phyloP scores from a whole-genome alignment of 2,888 invertebrate species.

The Synanthedon tipuliformis region DNA sequence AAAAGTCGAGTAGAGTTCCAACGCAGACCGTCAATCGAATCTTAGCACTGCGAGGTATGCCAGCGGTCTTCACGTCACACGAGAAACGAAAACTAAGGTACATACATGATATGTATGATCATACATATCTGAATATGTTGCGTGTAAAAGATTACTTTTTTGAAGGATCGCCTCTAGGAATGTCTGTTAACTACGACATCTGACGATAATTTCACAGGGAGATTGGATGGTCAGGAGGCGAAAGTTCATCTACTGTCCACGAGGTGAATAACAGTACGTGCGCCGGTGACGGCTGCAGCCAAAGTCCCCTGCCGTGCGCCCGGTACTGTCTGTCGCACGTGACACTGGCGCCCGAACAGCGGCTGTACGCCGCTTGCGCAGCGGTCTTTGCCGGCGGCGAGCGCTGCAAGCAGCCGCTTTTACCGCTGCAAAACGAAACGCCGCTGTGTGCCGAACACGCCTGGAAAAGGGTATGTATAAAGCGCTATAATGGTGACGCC shows the following conservation, averaged over 20 bases:
- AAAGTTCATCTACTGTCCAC: slow-evolving; percentile 20
- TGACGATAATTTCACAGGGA: slow-evolving; percentile 17
- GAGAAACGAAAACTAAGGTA: slow-evolving; percentile 55
- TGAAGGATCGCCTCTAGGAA: too few species aligned
- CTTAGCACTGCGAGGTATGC: slow-evolving; percentile 49
- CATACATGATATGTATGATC: too few species aligned
- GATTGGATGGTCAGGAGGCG: slow-evolving; percentile 48
- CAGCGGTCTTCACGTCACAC: slow-evolving; percentile 37
- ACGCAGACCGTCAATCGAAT: slow-evolving; percentile 49
- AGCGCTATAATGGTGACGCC: not conserved
- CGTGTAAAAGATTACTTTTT: too few species aligned
- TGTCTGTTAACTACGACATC: too few species aligned
- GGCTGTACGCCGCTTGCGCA: slow-evolving; percentile 68
- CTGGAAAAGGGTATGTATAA: slow-evolving; percentile 74
- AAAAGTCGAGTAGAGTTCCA: slow-evolving; percentile 34
- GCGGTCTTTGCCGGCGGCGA: slow-evolving; percentile 63
- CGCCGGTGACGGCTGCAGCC: slow-evolving; percentile 32
- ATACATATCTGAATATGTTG: not conserved
- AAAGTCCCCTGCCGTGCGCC: slow-evolving; percentile 77
- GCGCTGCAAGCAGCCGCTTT: slow-evolving; percentile 55
- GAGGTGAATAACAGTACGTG: slow-evolving; percentile 18
- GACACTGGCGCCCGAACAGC: slow-evolving; percentile 86
- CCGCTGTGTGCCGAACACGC: slow-evolving; percentile 90
- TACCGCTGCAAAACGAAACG: slow-evolving; percentile 69
- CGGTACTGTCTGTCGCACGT: slow-evolving; percentile 88